Conservation (phyloP, 2,797 vertebrate species). For the Chrysocyon brachyurus region DNA sequence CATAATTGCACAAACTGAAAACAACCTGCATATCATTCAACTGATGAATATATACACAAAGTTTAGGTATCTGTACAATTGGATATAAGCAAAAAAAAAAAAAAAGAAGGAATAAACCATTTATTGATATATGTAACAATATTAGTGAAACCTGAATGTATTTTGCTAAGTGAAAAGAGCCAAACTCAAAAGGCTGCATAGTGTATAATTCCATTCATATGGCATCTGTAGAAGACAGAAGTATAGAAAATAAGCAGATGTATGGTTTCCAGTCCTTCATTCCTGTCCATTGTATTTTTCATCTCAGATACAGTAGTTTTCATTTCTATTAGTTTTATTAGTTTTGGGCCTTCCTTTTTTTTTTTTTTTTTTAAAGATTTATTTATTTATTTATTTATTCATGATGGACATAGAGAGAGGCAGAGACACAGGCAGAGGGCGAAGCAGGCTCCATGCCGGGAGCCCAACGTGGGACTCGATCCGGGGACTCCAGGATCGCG, state of each 20-base stretch:
- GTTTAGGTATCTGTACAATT: neutral
- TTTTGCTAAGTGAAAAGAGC: neutral
- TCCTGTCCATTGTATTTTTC: neutral
- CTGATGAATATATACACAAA: neutral
- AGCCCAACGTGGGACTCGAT: too few relatives aligned
- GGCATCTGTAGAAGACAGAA: neutral
- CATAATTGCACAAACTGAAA: conserved; percentile 14
- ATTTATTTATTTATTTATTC: too few relatives aligned
- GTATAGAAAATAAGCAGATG: neutral
- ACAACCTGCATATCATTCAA: neutral
- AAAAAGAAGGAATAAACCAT: neutral
- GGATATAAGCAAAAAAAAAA: neutral
- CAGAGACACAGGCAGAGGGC: too few relatives aligned
- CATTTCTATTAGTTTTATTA: neutral
- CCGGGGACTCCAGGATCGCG: too few relatives aligned
- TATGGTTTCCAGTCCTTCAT: neutral
- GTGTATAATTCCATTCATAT: neutral
- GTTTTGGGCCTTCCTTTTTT: neutral
- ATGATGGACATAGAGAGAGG: too few relatives aligned
- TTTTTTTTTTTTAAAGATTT: too few relatives aligned
- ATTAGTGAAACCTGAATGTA: neutral
- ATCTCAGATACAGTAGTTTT: neutral
- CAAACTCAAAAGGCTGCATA: neutral
- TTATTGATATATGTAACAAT: neutral
- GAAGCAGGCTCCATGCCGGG: too few relatives aligned